Evolutionary conservation across 2,888 invertebrate species (phyloP).

Genomic region (Ypsolopha scabrella): DNA sequence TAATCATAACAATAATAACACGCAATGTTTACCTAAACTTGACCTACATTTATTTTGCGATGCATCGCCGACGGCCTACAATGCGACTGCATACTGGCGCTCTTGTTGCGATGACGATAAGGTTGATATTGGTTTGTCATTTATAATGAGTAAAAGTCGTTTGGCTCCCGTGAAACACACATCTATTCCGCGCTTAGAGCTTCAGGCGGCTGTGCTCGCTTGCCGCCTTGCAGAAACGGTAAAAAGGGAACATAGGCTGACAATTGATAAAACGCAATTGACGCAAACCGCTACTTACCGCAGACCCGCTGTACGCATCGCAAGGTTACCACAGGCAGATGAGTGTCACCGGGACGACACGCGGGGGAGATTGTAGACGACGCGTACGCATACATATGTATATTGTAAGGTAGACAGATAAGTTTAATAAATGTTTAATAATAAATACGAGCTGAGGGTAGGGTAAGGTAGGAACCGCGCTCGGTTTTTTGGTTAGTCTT

Average conservation of each 20-base stretch:
- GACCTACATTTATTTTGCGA: conserved; percentile 11
- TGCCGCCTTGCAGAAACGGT: conserved; percentile 2
- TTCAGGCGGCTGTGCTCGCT: conserved; percentile 7
- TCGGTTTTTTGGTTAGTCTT: too few species aligned
- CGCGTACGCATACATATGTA: too few species aligned
- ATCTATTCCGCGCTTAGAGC: conserved; percentile 5
- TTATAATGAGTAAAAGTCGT: conserved; percentile 2
- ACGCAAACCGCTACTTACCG: too few species aligned
- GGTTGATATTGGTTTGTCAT: not conserved
- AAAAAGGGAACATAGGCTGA: conserved; percentile 1
- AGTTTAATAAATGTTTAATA: too few species aligned
- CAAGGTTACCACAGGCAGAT: too few species aligned
- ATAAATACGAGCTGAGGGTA: too few species aligned
- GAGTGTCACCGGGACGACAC: too few species aligned
- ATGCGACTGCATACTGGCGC: not conserved
- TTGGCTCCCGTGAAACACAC: conserved; percentile 5
- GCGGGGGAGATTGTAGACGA: too few species aligned
- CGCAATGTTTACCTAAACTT: too few species aligned
- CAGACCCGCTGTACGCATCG: too few species aligned
- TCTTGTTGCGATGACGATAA: not conserved
- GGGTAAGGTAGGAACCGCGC: too few species aligned
- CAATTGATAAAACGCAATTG: not conserved
- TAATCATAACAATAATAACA: not conserved
- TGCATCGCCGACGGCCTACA: not conserved
- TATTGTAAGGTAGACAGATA: too few species aligned